A percentile compares a stretch with the other conserved stretches of the same genome.
These are phyloP conservation scores for Arrhamphus sclerolepis DNA, from an alignment of 2,797 vertebrate genomes.

Conservation along the genomic window DNA sequence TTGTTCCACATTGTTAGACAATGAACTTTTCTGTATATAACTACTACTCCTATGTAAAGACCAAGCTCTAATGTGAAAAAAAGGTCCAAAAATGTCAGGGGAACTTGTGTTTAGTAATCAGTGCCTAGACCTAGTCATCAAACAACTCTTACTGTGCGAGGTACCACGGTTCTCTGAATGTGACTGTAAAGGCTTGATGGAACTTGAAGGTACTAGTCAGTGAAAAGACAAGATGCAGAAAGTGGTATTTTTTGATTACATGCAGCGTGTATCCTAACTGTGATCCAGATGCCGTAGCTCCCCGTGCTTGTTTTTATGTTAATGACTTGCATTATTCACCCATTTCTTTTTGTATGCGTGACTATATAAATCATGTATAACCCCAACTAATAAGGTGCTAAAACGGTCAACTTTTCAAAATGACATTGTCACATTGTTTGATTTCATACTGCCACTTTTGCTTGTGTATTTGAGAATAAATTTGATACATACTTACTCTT, in stretches of 20 bases:
- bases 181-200: constrained; percentile 52
- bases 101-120: constrained; percentile 60
- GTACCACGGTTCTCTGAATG: constrained; percentile 30
- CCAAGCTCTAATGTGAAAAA: constrained; percentile 72
- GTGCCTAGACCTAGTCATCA: constrained; percentile 56
- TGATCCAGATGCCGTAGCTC: constrained; percentile 55
- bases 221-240: constrained; percentile 38
- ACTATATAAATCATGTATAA: constrained; percentile 79
- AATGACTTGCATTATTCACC: constrained; percentile 76
- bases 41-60: constrained; percentile 60
- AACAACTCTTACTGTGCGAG: constrained; percentile 43
- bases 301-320: constrained; percentile 69
- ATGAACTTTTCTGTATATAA: constrained; percentile 65
- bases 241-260: constrained; percentile 69
- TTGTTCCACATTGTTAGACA: constrained; percentile 66
- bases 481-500: constrained; percentile 70
- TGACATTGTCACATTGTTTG: constrained; percentile 69
- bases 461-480: constrained; percentile 84
- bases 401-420: constrained; percentile 73
- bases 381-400: constrained; percentile 78
- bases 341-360: constrained; percentile 76
- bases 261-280: constrained; percentile 62
- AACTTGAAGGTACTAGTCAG: constrained; percentile 67
- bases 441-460: constrained; percentile 76
- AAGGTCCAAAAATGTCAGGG: constrained; percentile 64